Percentiles rank a stretch among this genome's conserved stretches.
These are phyloP conservation scores for Halichoeres trimaculatus DNA, from an alignment of 2,113 vertebrate genomes.

Conservation along the genomic window DNA sequence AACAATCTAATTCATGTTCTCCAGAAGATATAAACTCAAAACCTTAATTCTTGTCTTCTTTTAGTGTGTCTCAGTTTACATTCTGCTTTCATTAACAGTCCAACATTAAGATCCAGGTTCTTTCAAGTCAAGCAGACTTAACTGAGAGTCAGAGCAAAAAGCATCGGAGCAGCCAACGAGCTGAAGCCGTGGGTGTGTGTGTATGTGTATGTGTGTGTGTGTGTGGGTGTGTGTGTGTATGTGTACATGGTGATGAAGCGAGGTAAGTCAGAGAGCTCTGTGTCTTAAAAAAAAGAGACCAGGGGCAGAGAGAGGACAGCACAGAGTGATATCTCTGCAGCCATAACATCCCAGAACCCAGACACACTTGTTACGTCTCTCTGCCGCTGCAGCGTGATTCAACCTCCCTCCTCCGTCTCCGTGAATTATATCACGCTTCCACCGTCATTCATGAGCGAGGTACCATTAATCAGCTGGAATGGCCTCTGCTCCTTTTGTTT, in stretches of 20 bases:
- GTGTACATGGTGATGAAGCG: not conserved
- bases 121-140: too few relatives aligned
- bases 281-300: conserved; percentile 34
- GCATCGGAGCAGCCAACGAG: too few relatives aligned
- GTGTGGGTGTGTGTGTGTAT: not conserved
- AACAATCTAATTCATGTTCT: too few relatives aligned
- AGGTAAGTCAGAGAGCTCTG: conserved; percentile 42
- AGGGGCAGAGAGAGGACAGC: conserved; percentile 36
- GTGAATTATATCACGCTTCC: conserved; percentile 28
- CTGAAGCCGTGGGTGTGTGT: too few relatives aligned
- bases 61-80: too few relatives aligned
- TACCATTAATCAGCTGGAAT: conserved; percentile 8
- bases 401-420: conserved; percentile 17
- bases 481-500: conserved; percentile 1
- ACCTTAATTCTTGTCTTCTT: too few relatives aligned
- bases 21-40: too few relatives aligned
- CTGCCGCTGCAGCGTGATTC: conserved; percentile 29
- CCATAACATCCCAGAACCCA: conserved; percentile 25
- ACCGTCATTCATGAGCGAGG: conserved; percentile 15
- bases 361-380: conserved; percentile 13
- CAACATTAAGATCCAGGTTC: too few relatives aligned
- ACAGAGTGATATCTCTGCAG: conserved; percentile 26
- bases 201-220: too few relatives aligned
- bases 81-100: too few relatives aligned
- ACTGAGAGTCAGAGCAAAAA: too few relatives aligned